Conservation (phyloP, 2,797 vertebrate species). For the Micrastur ruficollis region DNA sequence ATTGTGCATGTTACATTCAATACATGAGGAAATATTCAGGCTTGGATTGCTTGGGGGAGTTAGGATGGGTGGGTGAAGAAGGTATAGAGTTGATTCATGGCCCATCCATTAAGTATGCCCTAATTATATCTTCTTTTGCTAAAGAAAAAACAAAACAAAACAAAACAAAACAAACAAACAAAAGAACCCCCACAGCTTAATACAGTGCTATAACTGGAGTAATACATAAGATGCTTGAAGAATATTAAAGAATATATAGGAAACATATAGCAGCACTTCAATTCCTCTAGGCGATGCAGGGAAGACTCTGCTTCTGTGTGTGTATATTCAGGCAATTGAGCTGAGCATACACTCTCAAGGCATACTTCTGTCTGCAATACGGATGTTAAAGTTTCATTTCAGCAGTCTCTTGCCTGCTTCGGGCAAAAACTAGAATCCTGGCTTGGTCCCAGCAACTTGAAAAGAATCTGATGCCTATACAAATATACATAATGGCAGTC, state of each 20-base stretch:
- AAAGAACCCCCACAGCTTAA: neutral
- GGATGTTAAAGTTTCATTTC: constrained; percentile 24
- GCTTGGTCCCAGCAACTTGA: constrained; percentile 58
- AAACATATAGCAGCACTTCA: neutral
- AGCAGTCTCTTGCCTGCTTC: constrained; percentile 15
- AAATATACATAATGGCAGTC: constrained; percentile 57
- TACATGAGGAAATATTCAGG: neutral
- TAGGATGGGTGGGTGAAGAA: neutral
- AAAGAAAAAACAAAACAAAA: neutral
- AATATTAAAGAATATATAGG: neutral
- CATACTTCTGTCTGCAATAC: neutral
- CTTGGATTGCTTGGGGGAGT: neutral
- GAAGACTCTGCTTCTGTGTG: neutral
- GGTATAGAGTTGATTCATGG: neutral
- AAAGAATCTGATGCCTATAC: constrained; percentile 56
- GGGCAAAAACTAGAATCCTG: constrained; percentile 51
- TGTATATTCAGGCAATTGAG: neutral
- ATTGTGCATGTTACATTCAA: neutral
- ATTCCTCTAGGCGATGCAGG: neutral
- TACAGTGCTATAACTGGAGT: neutral
- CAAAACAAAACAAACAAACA: too few species aligned
- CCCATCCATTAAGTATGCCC: neutral
- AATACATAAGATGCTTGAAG: neutral
- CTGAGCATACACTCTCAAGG: neutral
- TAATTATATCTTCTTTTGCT: neutral